Conservation (phyloP, 1,140 invertebrate species). For the Grapholita molesta region DNA sequence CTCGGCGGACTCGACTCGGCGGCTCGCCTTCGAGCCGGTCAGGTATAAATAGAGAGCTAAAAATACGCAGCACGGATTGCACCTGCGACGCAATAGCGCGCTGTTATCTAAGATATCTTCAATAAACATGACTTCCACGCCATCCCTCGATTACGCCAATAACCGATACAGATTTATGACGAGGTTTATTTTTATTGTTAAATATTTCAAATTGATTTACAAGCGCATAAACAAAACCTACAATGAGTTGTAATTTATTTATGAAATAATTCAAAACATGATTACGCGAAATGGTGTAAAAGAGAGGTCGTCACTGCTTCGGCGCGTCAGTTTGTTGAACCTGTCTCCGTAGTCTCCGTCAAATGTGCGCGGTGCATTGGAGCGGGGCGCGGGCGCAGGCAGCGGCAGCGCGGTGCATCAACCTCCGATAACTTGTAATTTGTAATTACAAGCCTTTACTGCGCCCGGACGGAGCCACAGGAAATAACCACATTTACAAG, state of each 20-base stretch:
- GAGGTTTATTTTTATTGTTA: neutral
- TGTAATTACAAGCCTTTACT: constrained; percentile 70
- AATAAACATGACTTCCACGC: constrained; percentile 19
- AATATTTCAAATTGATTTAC: neutral
- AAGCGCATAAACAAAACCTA: neutral
- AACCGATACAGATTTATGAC: neutral
- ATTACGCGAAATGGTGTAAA: constrained; percentile 54
- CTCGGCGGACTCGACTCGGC: constrained; percentile 45
- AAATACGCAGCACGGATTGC: constrained; percentile 64
- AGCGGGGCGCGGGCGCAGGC: constrained; percentile 29
- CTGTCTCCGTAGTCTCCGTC: constrained; percentile 35
- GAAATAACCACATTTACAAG: constrained; percentile 56
- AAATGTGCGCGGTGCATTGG: constrained; percentile 44
- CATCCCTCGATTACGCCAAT: constrained; percentile 20
- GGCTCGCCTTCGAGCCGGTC: constrained; percentile 52
- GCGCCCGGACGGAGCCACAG: constrained; percentile 52
- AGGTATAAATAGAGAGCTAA: constrained; percentile 68
- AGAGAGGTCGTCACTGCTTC: constrained; percentile 32
- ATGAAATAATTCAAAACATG: constrained; percentile 50
- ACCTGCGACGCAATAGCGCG: constrained; percentile 45
- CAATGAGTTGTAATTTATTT: constrained; percentile 30
- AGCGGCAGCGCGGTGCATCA: constrained; percentile 58
- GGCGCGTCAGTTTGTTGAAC: constrained; percentile 64
- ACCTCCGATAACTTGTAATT: constrained; percentile 69
- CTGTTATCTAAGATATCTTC: constrained; percentile 24